Percentiles rank a stretch among this genome's conserved stretches.
phyloP scores from a whole-genome alignment of 2,113 vertebrate species.

The Mus pahari region DNA sequence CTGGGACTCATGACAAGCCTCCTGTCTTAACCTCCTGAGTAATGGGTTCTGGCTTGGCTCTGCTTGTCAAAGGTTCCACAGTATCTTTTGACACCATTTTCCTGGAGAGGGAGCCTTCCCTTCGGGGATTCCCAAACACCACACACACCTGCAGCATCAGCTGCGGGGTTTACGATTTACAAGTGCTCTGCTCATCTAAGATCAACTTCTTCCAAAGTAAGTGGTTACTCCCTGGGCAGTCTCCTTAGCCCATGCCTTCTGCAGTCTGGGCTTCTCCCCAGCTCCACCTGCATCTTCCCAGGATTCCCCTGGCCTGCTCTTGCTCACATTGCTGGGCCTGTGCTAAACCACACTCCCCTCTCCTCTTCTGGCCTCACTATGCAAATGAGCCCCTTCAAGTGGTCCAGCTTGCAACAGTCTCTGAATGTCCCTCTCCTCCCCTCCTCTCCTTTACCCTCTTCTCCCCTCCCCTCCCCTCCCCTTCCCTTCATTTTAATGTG shows the following conservation, averaged over 20 bases:
- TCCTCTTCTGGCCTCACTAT: constrained; percentile 14
- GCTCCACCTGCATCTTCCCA: neutral
- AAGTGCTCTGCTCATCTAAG: neutral
- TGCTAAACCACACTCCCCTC: neutral
- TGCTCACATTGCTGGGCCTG: neutral
- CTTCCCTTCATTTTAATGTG: neutral
- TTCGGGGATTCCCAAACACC: neutral
- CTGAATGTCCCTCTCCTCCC: neutral
- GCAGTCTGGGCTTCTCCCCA: neutral
- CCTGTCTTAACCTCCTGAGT: neutral
- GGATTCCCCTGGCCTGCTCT: neutral
- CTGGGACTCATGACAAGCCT: neutral
- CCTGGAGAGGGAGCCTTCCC: neutral
- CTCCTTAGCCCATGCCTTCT: neutral
- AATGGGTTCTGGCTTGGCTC: neutral
- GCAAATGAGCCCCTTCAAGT: neutral
- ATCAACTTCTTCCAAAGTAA: neutral
- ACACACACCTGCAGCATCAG: neutral
- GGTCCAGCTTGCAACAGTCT: neutral
- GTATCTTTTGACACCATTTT: neutral
- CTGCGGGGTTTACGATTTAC: neutral
- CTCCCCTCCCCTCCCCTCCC: neutral
- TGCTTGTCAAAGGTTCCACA: neutral
- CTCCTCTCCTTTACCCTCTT: neutral
- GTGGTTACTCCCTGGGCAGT: too few species aligned